phyloP scores from a whole-genome alignment of 2,888 invertebrate species.

The Sarcophaga subvicina region DNA sequence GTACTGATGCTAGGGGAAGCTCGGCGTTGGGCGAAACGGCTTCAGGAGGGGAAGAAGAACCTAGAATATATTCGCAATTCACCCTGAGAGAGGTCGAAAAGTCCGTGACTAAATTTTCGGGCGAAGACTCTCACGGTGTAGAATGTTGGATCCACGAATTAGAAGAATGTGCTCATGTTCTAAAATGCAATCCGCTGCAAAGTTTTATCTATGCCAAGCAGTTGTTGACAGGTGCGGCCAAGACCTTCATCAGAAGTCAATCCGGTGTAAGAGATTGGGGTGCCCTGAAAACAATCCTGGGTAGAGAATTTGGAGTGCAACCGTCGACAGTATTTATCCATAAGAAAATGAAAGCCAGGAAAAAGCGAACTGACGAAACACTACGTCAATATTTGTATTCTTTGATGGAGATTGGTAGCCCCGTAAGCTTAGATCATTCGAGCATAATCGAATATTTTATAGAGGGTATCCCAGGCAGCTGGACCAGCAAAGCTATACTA shows the following conservation, averaged over 20 bases:
- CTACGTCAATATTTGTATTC: constrained; percentile 58
- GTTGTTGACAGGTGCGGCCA: constrained; percentile 58
- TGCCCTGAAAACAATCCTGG: constrained; percentile 45
- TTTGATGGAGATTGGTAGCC: constrained; percentile 59
- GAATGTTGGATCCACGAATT: constrained; percentile 34
- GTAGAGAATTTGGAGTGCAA: constrained; percentile 44
- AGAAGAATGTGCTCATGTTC: constrained; percentile 21
- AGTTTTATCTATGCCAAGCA: constrained; percentile 62
- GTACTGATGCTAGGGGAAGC: background rate
- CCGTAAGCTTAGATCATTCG: constrained; percentile 17
- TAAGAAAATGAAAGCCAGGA: constrained; percentile 27
- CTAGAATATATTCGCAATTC: background rate
- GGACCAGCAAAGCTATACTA: constrained; percentile 34
- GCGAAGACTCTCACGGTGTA: background rate
- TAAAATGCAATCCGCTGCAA: constrained; percentile 51
- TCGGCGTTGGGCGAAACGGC: constrained; percentile 11
- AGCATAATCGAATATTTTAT: constrained; percentile 60
- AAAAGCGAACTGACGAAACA: constrained; percentile 43
- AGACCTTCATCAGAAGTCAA: constrained; percentile 58
- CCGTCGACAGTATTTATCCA: constrained; percentile 48
- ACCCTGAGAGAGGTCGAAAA: constrained; percentile 19
- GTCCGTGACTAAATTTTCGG: constrained; percentile 22
- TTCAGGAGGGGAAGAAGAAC: background rate
- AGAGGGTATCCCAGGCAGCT: constrained; percentile 31
- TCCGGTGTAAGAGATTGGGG: constrained; percentile 52